A percentile compares a stretch with the other conserved stretches of the same genome.
Evolutionary conservation across 2,888 invertebrate genomes (phyloP).

Genomic region (Ophonus ardosiacus): DNA sequence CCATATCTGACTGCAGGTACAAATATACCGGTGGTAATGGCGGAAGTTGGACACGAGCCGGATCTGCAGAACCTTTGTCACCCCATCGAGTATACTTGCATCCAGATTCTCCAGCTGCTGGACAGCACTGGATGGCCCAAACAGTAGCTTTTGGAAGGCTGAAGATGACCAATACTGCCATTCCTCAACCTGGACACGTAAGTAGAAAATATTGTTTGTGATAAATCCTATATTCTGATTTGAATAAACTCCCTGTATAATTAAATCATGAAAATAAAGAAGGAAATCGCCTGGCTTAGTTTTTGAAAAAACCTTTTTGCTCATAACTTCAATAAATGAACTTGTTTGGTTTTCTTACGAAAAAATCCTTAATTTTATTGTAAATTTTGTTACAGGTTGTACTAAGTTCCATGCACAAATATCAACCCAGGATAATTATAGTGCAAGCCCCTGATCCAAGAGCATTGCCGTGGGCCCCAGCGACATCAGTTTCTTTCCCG

Average conservation of each 20-base stretch:
- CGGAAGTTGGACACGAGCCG: constrained; percentile 91
- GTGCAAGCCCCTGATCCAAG: constrained; percentile 92
- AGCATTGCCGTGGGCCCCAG: constrained; percentile 74
- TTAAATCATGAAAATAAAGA: no score
- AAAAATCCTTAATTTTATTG: background rate
- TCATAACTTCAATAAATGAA: no score
- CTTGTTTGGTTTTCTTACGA: background rate
- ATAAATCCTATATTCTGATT: no score
- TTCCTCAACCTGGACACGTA: constrained; percentile 88
- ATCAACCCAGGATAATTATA: constrained; percentile 95
- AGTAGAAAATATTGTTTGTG: constrained; percentile 73
- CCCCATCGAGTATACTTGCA: constrained; percentile 88
- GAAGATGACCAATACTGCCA: constrained; percentile 92
- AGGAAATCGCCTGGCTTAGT: no score
- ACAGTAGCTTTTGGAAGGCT: constrained; percentile 88
- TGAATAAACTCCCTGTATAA: no score
- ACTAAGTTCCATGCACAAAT: constrained; percentile 98
- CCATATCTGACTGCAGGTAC: constrained; percentile 87
- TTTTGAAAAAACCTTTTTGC: no score
- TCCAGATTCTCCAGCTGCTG: constrained; percentile 92
- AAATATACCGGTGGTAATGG: constrained; percentile 86
- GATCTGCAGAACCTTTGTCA: constrained; percentile 88
- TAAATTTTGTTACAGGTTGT: constrained; percentile 84
- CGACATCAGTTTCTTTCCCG: constrained; percentile 93
- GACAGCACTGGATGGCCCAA: constrained; percentile 92